Percentiles rank a stretch among this genome's conserved stretches.
Conservation (phyloP, 2,888 invertebrate species). For the Adelphocoris suturalis region DNA sequence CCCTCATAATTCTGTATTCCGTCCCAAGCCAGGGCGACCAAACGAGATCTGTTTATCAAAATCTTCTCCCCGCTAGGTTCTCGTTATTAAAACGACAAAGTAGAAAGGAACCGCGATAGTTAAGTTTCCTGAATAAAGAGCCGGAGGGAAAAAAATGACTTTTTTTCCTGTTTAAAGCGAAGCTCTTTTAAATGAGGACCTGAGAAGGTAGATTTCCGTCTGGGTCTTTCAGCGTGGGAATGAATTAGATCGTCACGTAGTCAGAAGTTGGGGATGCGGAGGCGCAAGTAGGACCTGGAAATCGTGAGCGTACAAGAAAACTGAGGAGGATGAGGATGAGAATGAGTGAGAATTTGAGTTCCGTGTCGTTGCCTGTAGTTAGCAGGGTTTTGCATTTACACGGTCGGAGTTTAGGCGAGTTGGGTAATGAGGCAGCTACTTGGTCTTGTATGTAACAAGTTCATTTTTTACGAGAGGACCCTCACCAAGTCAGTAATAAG, state of each 20-base stretch:
- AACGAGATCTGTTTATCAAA: conserved; percentile 46
- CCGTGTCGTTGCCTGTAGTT: too few relatives aligned
- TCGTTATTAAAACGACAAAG: conserved; percentile 31
- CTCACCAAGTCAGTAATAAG: too few relatives aligned
- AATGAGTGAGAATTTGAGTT: too few relatives aligned
- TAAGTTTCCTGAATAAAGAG: not conserved
- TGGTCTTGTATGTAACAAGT: too few relatives aligned
- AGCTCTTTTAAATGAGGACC: not conserved
- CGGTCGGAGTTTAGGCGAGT: too few relatives aligned
- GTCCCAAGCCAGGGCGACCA: not conserved
- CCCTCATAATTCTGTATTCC: conserved; percentile 46
- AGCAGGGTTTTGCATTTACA: too few relatives aligned
- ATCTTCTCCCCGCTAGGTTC: conserved; percentile 2
- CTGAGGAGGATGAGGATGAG: not conserved
- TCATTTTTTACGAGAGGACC: too few relatives aligned
- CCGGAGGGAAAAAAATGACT: not conserved
- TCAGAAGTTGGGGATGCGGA: not conserved
- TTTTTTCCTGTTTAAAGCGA: not conserved
- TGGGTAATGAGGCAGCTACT: too few relatives aligned
- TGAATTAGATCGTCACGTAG: conserved; percentile 47
- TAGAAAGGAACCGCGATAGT: conserved; percentile 26
- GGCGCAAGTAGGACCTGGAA: not conserved
- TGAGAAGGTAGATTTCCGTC: not conserved
- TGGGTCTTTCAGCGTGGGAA: conserved; percentile 38
- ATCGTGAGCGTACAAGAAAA: not conserved